Conservation (phyloP, 2,797 vertebrate genomes). For the Holocentrus rufus region DNA sequence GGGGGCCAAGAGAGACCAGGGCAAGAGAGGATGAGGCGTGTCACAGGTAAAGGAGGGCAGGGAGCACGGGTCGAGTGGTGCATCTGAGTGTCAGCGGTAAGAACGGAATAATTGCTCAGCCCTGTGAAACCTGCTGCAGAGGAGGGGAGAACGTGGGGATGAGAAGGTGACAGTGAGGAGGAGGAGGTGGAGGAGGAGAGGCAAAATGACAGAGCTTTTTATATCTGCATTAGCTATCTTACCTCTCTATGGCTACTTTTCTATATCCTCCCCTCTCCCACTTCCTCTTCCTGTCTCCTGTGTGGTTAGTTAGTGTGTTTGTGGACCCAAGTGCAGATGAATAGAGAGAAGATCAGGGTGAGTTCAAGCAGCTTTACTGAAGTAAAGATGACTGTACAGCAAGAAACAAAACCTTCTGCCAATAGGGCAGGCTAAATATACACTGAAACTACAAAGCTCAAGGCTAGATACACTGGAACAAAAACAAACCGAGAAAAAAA, state of each 20-base stretch:
- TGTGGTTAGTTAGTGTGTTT: background rate
- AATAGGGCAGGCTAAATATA: no score
- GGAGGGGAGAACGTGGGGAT: slow-evolving; percentile 42
- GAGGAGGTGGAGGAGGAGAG: slow-evolving; percentile 36
- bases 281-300: slow-evolving; percentile 6
- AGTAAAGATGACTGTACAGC: no score
- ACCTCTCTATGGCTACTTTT: slow-evolving; percentile 22
- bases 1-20: slow-evolving; percentile 34
- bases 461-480: no score
- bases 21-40: slow-evolving; percentile 39
- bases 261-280: slow-evolving; percentile 12
- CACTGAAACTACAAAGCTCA: no score
- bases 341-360: no score
- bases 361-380: no score
- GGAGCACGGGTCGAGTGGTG: slow-evolving; percentile 48
- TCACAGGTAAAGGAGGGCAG: slow-evolving; percentile 46
- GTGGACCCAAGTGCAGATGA: no score
- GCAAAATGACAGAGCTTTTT: slow-evolving; percentile 60
- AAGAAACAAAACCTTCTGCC: no score
- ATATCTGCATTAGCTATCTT: slow-evolving; percentile 60
- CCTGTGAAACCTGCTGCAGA: slow-evolving; percentile 61
- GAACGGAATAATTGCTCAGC: slow-evolving; percentile 74
- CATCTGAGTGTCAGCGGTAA: slow-evolving; percentile 57
- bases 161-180: slow-evolving; percentile 41
- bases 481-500: no score